Evolutionary conservation across 2,888 invertebrate genomes (phyloP), one percentile per base, ranked within the genome.

Genomic region (Thyatira batis): DNA sequence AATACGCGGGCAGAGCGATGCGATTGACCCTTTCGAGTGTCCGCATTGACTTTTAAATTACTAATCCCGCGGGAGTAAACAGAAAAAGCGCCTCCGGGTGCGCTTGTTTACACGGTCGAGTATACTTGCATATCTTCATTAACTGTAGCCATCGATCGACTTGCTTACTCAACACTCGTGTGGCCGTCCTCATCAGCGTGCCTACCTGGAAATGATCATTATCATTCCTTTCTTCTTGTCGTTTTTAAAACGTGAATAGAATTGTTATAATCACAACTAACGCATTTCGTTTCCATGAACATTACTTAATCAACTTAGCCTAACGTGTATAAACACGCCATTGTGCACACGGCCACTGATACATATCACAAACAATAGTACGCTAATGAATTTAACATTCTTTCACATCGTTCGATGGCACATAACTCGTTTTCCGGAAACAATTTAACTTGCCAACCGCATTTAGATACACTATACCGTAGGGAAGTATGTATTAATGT

Each of bases 1-100:
- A 91, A 91, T 91, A 91, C 87, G 80, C 81, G 77, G 84, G 80
- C 70, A 78, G 82, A 76, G 78, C 84, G 80, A 82, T 84, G 82
- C 89, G 91, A 91, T 89, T 91, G 91, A 91, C 91, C 91, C 89
- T 89, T 89, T 87, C 78, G 88, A 91, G 90, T 90, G 89, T 92
- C 88, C 87, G 88, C 90, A 92, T 92, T 92, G 91, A 92, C 92
- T 92, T 92, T 92, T 92, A 92, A 92, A 92, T 92, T 92, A 89
- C 88, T 91, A 91, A 92, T 91, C 89, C 87, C 85, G 89, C 84
- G 87, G 78, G 89, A 81, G 86, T 78, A 89, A 89, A 91, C 83
- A 89, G 86, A 82, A 82, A 81, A 81, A 82, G 78, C 71, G 84
- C 82, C 87, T 82, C 78, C 73, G 83, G 83, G 77, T 73, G 76